Evolutionary conservation across 2,888 invertebrate species (phyloP), one percentile per base, ranked within the genome.

Genomic region (Eueremaeus valkanovi): DNA sequence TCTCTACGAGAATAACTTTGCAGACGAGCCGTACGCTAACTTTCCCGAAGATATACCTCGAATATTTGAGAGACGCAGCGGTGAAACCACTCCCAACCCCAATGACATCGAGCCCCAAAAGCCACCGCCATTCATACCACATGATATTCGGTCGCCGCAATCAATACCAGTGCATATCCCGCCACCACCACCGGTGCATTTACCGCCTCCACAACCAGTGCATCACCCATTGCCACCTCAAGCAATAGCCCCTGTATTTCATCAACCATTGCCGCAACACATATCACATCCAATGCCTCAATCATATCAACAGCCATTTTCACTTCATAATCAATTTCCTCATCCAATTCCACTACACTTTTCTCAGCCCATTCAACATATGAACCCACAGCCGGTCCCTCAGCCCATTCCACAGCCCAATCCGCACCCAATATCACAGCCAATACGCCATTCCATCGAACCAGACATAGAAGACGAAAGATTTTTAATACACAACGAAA

Each of bases 1-100:
- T 24, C 21, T 51, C 18, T 75, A 70, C n/a, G 75, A 75, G 27
- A 70, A 72, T 21, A 33, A 55, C 24, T 21, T 61, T 31, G 45
- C 5, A 18, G 40, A 36, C 36, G 24, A 68, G 5, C 68, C 68
- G 1, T 36, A 40, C 24, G 18, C n/a, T 13, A 68, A 68, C 42
- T 68, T 68, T 40, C 68, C 68, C 18, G 40, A 68, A 40, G 68
- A 68, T 11, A 42, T 68, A 21, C 40, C 36, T 40, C 36, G 68
- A 36, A 40, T 68, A 40, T 63, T 33, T 63, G 68, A 68, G 8
- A 36, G 68, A 36, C 36, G 68, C 11, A 40, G 3, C 24, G 68
- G 68, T 42, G 11, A n/a, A 36, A 24, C 68, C 36, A 40, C 40
- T 16, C 36, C 40, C 40, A 58, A 16, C 8, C 58, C 58, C 8